These are phyloP conservation scores for Nothobranchius kuhntae DNA, from an alignment of 2,113 vertebrate species.

Conservation along the genomic window DNA sequence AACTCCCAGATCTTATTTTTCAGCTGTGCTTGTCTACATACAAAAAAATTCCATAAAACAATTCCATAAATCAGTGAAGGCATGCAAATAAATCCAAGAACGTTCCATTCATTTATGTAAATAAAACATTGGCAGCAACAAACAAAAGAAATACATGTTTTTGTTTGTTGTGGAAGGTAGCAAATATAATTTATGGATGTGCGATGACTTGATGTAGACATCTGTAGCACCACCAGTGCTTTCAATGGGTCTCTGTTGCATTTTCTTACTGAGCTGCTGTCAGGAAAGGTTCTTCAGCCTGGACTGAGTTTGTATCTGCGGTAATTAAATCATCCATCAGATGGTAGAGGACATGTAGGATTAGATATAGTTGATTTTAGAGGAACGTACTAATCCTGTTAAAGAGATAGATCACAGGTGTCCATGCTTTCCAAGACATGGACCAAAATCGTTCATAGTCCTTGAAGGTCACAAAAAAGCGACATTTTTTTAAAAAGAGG, in stretches of 20 bases:
- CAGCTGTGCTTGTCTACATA: conserved; percentile 27
- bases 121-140: not conserved
- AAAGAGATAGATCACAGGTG: no score
- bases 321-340: conserved; percentile 7
- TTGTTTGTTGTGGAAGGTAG: no score
- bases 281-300: not conserved
- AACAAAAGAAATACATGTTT: not conserved
- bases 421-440: no score
- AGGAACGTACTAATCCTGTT: no score
- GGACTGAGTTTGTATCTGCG: not conserved
- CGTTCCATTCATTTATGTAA: not conserved
- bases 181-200: conserved; percentile 5
- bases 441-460: no score
- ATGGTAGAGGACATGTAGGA: no score
- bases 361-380: no score
- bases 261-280: not conserved
- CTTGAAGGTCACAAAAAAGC: no score
- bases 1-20: conserved; percentile 42
- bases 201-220: conserved; percentile 18
- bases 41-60: conserved; percentile 13
- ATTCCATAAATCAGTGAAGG: conserved; percentile 10
- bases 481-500: no score
- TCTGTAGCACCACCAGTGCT: conserved; percentile 9
- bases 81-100: not conserved
- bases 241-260: not conserved